A percentile compares a stretch with the other conserved stretches of the same genome.
phyloP scores from a whole-genome alignment of 2,888 invertebrate genomes.

The Drosophila recens region DNA sequence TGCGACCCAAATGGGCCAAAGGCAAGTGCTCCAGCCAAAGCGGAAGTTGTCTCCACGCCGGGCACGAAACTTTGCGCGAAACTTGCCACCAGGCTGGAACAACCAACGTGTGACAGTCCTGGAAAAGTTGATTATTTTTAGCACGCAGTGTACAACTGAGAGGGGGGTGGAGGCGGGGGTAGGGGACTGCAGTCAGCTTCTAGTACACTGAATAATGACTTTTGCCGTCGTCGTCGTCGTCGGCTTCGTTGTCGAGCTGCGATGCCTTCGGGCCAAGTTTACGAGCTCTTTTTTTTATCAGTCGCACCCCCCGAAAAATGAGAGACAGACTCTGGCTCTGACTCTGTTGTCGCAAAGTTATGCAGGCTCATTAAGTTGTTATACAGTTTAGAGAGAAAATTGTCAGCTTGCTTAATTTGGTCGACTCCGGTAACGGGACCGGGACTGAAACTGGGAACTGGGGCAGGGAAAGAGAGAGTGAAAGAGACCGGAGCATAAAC shows the following conservation, averaged over 20 bases:
- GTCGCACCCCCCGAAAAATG: conserved; percentile 27
- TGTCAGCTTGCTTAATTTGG: conserved; percentile 82
- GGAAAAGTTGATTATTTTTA: conserved; percentile 82
- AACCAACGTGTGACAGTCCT: conserved; percentile 77
- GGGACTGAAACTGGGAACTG: not conserved
- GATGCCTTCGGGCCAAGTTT: conserved; percentile 74
- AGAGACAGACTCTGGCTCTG: conserved; percentile 33
- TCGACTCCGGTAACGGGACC: conserved; percentile 32
- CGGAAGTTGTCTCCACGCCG: conserved; percentile 71
- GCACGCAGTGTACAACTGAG: conserved; percentile 37
- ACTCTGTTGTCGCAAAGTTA: conserved; percentile 71
- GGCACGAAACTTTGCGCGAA: conserved; percentile 69
- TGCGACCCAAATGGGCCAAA: conserved; percentile 47
- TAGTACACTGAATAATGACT: conserved; percentile 81
- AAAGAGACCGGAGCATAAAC: conserved; percentile 59
- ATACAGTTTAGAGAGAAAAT: conserved; percentile 82
- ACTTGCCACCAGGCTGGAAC: conserved; percentile 69
- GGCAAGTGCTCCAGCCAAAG: conserved; percentile 46
- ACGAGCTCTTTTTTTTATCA: conserved; percentile 63
- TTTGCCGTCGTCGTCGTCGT: conserved; percentile 54
- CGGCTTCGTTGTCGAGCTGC: conserved; percentile 26
- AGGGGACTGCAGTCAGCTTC: conserved; percentile 52
- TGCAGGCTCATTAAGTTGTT: conserved; percentile 83
- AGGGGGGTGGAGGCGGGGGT: conserved; percentile 6
- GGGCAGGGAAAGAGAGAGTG: not conserved